Evolutionary conservation across 2,797 vertebrate species (phyloP).

Genomic region (Ceryle rudis): DNA sequence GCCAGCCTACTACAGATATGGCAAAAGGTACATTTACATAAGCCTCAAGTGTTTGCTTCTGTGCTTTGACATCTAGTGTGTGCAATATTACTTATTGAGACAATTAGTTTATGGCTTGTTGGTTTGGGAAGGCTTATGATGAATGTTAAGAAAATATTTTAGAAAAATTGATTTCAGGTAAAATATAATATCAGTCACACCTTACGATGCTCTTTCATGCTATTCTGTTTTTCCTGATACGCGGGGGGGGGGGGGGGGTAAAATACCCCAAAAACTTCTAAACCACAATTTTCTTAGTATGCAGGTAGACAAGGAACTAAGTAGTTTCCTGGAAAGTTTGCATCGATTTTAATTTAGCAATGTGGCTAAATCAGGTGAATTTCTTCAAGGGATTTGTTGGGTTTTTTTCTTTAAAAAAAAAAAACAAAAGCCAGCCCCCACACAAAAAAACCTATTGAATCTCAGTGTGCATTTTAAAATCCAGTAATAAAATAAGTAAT

Average conservation of each 20-base stretch:
- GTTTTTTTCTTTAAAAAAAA: neutral
- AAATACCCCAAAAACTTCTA: neutral
- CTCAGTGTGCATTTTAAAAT: conserved; percentile 71
- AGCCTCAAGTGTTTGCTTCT: neutral
- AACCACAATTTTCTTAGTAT: neutral
- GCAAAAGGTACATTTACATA: neutral
- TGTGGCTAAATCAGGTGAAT: conserved; percentile 20
- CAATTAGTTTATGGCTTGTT: neutral
- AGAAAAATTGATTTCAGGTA: neutral
- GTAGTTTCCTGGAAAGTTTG: neutral
- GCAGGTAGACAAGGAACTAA: neutral
- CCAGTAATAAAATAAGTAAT: conserved; percentile 84
- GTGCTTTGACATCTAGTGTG: neutral
- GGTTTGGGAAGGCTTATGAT: neutral
- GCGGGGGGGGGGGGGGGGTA: too few relatives aligned
- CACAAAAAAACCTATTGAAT: conserved; percentile 38
- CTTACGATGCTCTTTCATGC: neutral
- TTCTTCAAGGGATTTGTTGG: conserved; percentile 46
- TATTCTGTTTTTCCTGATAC: neutral
- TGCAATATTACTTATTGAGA: neutral
- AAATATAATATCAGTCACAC: neutral
- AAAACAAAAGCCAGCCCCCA: neutral
- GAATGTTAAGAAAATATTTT: neutral
- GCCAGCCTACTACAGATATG: neutral
- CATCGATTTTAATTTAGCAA: neutral